Evolutionary conservation across 2,888 invertebrate species (phyloP).

Genomic region (Cephus runcator): DNA sequence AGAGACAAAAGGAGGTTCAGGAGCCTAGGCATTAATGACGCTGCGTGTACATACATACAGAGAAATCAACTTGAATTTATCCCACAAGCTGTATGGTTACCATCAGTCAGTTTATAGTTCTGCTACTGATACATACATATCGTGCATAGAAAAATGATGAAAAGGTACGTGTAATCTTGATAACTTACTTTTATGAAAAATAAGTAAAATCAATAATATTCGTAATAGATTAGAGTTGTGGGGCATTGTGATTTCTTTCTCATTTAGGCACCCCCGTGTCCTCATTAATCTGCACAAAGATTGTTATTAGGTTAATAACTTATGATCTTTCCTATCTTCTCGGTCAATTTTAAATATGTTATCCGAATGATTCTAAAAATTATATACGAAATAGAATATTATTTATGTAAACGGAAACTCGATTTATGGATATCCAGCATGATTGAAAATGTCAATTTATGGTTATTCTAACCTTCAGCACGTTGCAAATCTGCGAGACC

Average conservation of each 20-base stretch:
- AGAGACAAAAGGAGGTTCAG: too few relatives aligned
- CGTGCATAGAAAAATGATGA: too few relatives aligned
- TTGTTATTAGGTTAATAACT: neutral
- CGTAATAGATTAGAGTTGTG: constrained; percentile 15
- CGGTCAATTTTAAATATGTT: neutral
- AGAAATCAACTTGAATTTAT: too few relatives aligned
- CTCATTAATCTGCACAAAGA: neutral
- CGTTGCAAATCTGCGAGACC: neutral
- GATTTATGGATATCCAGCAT: neutral
- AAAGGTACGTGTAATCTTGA: too few relatives aligned
- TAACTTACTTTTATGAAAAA: constrained; percentile 40
- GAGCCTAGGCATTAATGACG: too few relatives aligned
- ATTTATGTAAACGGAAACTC: neutral
- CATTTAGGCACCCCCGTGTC: neutral
- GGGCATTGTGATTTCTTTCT: neutral
- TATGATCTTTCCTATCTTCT: neutral
- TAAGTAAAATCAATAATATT: constrained; percentile 36
- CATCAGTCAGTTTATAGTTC: too few relatives aligned
- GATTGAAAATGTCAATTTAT: neutral
- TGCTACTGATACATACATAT: too few relatives aligned
- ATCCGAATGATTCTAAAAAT: neutral
- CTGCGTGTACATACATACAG: too few relatives aligned
- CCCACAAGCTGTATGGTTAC: too few relatives aligned
- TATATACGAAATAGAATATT: neutral
- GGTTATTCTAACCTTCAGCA: neutral